These are phyloP conservation scores for Drosophila mettleri DNA, from an alignment of 2,888 invertebrate species.

Conservation along the genomic window DNA sequence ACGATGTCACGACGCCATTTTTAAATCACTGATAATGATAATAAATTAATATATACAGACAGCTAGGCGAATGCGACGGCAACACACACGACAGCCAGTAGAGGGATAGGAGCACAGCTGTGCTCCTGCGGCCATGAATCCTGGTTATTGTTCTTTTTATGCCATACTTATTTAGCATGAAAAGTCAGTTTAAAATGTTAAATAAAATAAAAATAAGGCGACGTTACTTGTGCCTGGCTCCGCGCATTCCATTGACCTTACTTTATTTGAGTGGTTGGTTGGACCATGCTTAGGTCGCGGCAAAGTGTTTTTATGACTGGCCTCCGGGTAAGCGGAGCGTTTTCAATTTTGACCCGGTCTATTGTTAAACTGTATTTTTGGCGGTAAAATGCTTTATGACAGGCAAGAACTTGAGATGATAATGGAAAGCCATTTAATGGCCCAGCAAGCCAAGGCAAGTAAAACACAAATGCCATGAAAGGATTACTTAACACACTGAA, in stretches of 20 bases:
- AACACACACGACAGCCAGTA: conserved; percentile 17
- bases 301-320: conserved; percentile 65
- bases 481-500: conserved; percentile 40
- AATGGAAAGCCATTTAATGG: conserved; percentile 59
- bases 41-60: conserved; percentile 75
- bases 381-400: conserved; percentile 61
- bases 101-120: conserved; percentile 28
- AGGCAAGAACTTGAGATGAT: conserved; percentile 59
- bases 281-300: conserved; percentile 23
- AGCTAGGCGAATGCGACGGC: conserved; percentile 36
- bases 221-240: conserved; percentile 29
- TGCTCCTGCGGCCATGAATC: neutral
- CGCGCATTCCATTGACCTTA: conserved; percentile 35
- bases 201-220: conserved; percentile 32
- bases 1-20: conserved; percentile 77
- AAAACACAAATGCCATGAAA: conserved; percentile 23
- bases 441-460: conserved; percentile 35
- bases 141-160: conserved; percentile 36
- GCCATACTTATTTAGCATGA: conserved; percentile 74
- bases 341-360: conserved; percentile 32
- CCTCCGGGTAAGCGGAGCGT: conserved; percentile 32
- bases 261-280: conserved; percentile 44
- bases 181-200: conserved; percentile 75
- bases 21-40: conserved; percentile 81
- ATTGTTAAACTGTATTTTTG: conserved; percentile 54